Conservation (phyloP, 2,113 vertebrate genomes). For the Lepus americanus region DNA sequence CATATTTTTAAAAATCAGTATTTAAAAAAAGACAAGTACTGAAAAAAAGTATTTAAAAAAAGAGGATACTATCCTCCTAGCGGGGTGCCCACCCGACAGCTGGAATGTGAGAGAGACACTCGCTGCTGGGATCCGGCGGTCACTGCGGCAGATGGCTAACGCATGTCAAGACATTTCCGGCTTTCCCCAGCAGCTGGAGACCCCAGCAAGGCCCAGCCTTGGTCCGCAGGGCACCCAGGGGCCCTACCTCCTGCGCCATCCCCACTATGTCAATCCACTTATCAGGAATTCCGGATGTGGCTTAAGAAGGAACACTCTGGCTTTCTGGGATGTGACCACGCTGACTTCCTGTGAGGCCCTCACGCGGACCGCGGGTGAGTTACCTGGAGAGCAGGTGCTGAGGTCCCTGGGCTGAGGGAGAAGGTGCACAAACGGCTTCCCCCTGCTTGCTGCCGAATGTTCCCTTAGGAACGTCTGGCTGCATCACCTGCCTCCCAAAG, state of each 20-base stretch:
- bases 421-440: not conserved
- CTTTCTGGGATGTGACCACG: not conserved
- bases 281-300: not conserved
- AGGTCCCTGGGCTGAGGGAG: accelerated
- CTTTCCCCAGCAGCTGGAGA: not conserved
- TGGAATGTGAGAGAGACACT: accelerated
- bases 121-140: accelerated
- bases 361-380: not conserved
- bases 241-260: not conserved
- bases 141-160: accelerated
- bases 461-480: not conserved
- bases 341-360: not conserved
- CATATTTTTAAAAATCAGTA: too few species aligned
- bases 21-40: not conserved
- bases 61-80: not conserved
- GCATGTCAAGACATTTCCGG: not conserved
- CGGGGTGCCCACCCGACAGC: accelerated
- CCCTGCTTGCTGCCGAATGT: not conserved
- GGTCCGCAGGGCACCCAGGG: accelerated
- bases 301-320: not conserved
- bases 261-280: not conserved
- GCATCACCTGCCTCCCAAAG: too few species aligned
- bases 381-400: not conserved
- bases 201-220: not conserved
- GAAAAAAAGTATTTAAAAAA: not conserved